These are phyloP conservation scores for Pseudococcus jackbeardsleyi DNA, from an alignment of 2,888 invertebrate genomes.

Conservation along the genomic window DNA sequence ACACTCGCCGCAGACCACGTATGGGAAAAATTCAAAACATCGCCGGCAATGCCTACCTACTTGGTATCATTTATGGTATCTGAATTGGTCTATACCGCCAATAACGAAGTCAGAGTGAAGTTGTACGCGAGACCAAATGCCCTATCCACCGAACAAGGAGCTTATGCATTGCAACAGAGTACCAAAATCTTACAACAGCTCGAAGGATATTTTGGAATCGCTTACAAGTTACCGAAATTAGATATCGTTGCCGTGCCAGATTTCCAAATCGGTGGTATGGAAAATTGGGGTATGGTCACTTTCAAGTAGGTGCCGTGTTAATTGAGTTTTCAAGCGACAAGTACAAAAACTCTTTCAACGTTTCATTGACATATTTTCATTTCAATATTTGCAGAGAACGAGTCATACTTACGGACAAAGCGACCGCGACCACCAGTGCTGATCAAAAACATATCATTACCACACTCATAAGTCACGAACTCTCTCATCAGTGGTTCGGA, in stretches of 20 bases:
- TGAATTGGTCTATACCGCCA: slow-evolving; percentile 76
- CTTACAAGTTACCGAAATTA: slow-evolving; percentile 75
- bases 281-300: slow-evolving; percentile 81
- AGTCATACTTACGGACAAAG: slow-evolving; percentile 30
- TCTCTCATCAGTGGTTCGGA: slow-evolving; percentile 85
- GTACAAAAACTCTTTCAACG: too few species aligned
- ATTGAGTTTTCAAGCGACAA: too few species aligned
- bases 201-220: slow-evolving; percentile 75
- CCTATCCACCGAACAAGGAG: slow-evolving; percentile 67
- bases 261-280: slow-evolving; percentile 84
- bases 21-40: slow-evolving; percentile 10
- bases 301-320: slow-evolving; percentile 71
- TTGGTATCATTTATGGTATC: slow-evolving; percentile 87
- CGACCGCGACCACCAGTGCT: not conserved
- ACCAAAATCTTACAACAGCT: slow-evolving; percentile 74
- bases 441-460: slow-evolving; percentile 75
- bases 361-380: not conserved
- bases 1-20: not conserved
- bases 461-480: slow-evolving; percentile 79
- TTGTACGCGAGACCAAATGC: slow-evolving; percentile 66
- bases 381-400: slow-evolving; percentile 47
- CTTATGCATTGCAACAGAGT: slow-evolving; percentile 70
- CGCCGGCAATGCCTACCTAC: slow-evolving; percentile 72
- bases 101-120: slow-evolving; percentile 50
- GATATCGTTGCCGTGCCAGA: slow-evolving; percentile 85